Base-by-base conservation (phyloP, 1,140 invertebrate genomes). In the Triops cancriformis region DNA sequence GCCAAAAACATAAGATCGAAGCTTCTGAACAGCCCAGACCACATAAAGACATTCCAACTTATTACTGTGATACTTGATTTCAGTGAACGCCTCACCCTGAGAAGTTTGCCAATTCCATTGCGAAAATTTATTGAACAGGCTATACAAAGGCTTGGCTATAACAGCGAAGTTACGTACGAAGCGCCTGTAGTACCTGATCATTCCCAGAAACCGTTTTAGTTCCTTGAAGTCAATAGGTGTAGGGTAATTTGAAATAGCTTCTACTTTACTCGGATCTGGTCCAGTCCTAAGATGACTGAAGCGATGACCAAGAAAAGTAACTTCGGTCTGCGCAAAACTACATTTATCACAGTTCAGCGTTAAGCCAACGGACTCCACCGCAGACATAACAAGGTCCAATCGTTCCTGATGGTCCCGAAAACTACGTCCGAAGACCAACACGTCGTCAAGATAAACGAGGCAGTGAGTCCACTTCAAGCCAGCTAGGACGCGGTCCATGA, bases 41-140 rank as follows among this genome's bases (percentile, higher is more conserved):
- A n/a, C n/a, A n/a, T n/a, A n/a, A n/a, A n/a, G n/a, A n/a, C n/a
- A 43, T 82, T 88, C 87, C 76, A 79, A 77, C 80, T 88, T 84
- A 2, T 83, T 85, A 1, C 80, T 80, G 5, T 80, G 74, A 77
- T 84, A 87, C 6, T 27, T 3, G 14, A 10, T 37, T 41, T 78
- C 77, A n/a, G 77, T n/a, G 43, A 78, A 78, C 6, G 77, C 77
- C 4, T 6, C 23, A 11, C 31, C 26, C 51, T 77, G 43, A 6
- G 26, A 11, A 5, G 23, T 6, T n/a, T 45, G 9, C 76, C 76
- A 77, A 11, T 4, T 5, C 76, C 76, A 77, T 10, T 14, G 42
- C 9, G 9, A 14, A 43, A 7, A 72, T 76, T 82, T 81, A 42
- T 75, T 82, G 1, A 80, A 31, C 37, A 83, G 72, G 3, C 72